Evolutionary conservation across 2,888 invertebrate genomes (phyloP).

Genomic region (Digitonthophagus gazella): DNA sequence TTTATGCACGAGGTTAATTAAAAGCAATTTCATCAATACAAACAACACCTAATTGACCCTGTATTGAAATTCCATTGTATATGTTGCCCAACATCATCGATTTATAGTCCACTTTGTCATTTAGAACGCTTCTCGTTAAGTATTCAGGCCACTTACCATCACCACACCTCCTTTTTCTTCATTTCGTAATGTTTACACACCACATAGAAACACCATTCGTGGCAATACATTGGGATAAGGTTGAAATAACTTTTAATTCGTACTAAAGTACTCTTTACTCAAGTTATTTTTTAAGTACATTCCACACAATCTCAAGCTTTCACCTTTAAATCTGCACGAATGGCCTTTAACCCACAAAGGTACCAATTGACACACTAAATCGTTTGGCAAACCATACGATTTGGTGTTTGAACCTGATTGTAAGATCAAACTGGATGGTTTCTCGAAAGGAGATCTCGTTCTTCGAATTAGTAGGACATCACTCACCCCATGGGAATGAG

Average conservation of each 20-base stretch:
- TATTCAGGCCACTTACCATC: neutral
- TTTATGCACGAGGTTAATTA: neutral
- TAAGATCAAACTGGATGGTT: too few species aligned
- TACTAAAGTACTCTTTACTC: too few species aligned
- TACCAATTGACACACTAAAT: neutral
- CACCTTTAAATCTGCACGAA: neutral
- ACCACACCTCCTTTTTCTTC: neutral
- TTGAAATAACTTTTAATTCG: neutral
- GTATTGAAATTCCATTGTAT: neutral
- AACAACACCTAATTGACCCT: neutral
- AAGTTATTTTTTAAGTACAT: too few species aligned
- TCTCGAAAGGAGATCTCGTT: neutral
- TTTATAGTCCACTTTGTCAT: neutral
- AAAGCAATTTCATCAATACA: neutral
- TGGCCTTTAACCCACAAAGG: neutral
- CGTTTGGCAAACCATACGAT: too few species aligned
- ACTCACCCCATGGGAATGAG: conserved; percentile 3
- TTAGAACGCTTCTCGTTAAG: neutral
- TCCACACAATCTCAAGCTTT: neutral
- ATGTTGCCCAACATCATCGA: neutral
- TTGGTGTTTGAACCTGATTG: too few species aligned
- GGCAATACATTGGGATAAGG: too few species aligned
- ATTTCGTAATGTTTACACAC: neutral
- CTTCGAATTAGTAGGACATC: neutral
- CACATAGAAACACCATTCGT: neutral